Evolutionary conservation across 2,797 vertebrate species (phyloP).

Genomic region (Vespertilio murinus): DNA sequence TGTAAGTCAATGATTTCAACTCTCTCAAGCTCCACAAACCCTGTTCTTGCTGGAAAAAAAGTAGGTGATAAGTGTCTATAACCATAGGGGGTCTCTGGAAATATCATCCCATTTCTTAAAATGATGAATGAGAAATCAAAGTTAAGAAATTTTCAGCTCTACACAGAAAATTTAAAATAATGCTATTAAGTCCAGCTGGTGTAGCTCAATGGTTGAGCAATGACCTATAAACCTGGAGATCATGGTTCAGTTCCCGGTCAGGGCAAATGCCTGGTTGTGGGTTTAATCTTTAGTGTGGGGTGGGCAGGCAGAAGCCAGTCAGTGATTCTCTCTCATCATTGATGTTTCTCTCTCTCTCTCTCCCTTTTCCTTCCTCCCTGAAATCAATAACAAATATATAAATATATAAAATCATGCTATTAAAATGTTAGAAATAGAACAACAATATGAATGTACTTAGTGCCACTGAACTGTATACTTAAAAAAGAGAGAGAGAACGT

Average conservation of each 20-base stretch:
- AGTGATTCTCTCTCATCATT: no score
- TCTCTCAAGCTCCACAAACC: not conserved
- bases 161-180: not conserved
- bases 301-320: no score
- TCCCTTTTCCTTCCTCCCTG: no score
- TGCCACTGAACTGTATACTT: not conserved
- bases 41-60: not conserved
- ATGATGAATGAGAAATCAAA: constrained; percentile 14
- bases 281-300: no score
- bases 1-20: not conserved
- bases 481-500: not conserved
- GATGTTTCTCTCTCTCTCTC: no score
- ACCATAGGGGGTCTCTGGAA: not conserved
- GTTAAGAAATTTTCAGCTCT: not conserved
- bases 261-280: no score
- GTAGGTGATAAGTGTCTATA: not conserved
- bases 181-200: not conserved
- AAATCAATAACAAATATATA: no score
- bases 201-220: no score
- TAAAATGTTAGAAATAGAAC: not conserved
- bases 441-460: not conserved
- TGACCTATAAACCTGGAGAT: no score
- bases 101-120: not conserved
- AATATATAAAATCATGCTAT: not conserved
- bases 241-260: no score